Conservation (phyloP, 2,888 invertebrate species). For the Blastobasis adustella region DNA sequence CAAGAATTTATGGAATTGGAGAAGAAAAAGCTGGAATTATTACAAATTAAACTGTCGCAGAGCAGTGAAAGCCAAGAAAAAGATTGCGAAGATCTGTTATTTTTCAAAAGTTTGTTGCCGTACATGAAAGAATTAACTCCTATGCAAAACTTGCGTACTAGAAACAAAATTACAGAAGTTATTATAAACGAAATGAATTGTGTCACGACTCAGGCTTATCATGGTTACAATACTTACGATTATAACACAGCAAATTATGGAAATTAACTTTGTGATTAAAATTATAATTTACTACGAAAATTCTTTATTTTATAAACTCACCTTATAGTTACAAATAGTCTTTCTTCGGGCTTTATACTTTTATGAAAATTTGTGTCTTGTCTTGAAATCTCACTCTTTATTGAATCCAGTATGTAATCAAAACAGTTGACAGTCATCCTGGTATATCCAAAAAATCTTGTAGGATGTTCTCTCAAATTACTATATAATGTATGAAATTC, state of each 20-base stretch:
- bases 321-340: constrained; percentile 13
- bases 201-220: constrained; percentile 20
- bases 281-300: constrained; percentile 14
- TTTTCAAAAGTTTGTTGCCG: constrained; percentile 23
- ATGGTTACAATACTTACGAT: constrained; percentile 21
- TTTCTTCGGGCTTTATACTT: constrained; percentile 16
- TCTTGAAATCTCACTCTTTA: constrained; percentile 19
- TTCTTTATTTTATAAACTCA: constrained; percentile 7
- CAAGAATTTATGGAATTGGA: constrained; percentile 22
- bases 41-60: constrained; percentile 23
- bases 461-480: constrained; percentile 8
- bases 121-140: constrained; percentile 23
- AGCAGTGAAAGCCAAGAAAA: constrained; percentile 18
- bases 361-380: constrained; percentile 18
- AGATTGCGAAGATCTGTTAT: constrained; percentile 20
- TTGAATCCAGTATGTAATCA: constrained; percentile 19
- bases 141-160: constrained; percentile 22
- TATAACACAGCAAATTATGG: constrained; percentile 20
- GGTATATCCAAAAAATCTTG: constrained; percentile 16
- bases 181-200: constrained; percentile 22
- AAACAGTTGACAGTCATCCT: constrained; percentile 18
- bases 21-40: constrained; percentile 23
- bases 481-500: neutral
- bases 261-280: no score
- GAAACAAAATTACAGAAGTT: constrained; percentile 24